Evolutionary conservation across 2,113 vertebrate genomes (phyloP), one percentile per base, ranked within the genome.

Genomic region (Hyperoodon ampullatus): DNA sequence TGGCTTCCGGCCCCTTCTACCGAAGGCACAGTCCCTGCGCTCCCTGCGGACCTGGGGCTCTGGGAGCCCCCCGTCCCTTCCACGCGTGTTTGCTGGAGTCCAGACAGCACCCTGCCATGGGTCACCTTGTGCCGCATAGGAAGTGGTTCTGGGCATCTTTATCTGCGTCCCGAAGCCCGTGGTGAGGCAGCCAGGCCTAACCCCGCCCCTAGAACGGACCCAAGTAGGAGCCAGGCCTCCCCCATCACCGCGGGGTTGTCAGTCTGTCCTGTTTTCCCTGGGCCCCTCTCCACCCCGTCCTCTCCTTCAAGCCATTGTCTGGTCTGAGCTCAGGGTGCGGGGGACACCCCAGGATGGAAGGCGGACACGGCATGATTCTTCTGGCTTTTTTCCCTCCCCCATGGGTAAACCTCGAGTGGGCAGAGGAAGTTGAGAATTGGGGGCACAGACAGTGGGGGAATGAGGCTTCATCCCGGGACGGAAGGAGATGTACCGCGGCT

Each of bases 181-280:
- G 60, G 21, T 26, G 9, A 50, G 42, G 23, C 23, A 26, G 24
- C 18, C 30, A 39, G 74, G 53, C 30, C 23, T 28, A 15, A 65
- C 6, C 28, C 21, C 15, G 21, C 42, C n/a, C 75, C 72, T 47
- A 23, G 58, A 72, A 13, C 10, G 33, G 50, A 58, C 66, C 18
- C 39, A 21, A 28, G 60, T 44, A 14, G 50, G 23, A 77, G 11
- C 24, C 24, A 50, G 63, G 11, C 35, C 13, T 5, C 24, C 63
- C 15, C 14, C 26, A 2, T 26, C 39, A 33, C 47, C 63, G 13
- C 0, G 10, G 6, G 12, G n/a, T 4, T 12, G 2, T 8, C 33
- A 7, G 8, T n/a, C 10, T 4, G 23, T 39, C 14, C 10, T 21
- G 58, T 19, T 53, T 39, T 66, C 60, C 35, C 80, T 21, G 58